Conservation (phyloP, 2,113 vertebrate species). For the Hypocryptadius cinnamomeus region DNA sequence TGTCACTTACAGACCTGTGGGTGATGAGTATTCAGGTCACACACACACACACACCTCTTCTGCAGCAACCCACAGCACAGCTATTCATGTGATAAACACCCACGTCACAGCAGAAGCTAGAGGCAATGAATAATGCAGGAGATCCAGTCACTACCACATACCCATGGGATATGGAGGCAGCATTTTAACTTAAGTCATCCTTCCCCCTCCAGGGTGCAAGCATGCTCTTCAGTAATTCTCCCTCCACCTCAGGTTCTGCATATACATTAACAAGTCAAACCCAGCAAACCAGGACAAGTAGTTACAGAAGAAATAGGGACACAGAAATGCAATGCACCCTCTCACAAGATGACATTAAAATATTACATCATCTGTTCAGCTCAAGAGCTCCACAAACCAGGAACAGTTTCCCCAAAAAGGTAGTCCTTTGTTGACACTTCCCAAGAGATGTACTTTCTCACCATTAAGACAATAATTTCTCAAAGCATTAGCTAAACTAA, state of each 20-base stretch:
- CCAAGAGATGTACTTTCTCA: not conserved
- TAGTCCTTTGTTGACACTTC: not conserved
- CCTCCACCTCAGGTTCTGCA: not conserved
- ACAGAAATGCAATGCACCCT: not conserved
- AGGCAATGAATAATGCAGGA: constrained; percentile 50
- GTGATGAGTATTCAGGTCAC: constrained; percentile 36
- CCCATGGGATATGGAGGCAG: constrained; percentile 9
- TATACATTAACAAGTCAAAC: not conserved
- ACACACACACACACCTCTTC: constrained; percentile 34
- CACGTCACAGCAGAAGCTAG: not conserved
- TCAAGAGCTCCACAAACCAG: not conserved
- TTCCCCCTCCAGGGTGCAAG: not conserved
- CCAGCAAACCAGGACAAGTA: not conserved
- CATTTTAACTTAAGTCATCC: not conserved
- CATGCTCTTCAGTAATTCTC: not conserved
- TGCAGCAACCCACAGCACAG: constrained; percentile 13
- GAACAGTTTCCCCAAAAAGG: not conserved
- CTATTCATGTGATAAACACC: constrained; percentile 39
- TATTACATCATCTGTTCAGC: not conserved
- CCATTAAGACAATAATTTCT: not conserved
- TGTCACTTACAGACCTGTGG: not conserved
- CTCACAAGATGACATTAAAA: not conserved
- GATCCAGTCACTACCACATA: not conserved
- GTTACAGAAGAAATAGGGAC: not conserved
- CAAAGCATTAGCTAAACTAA: not conserved